phyloP scores from a whole-genome alignment of 2,888 invertebrate species.

The Pseudolycoriella hygida region DNA sequence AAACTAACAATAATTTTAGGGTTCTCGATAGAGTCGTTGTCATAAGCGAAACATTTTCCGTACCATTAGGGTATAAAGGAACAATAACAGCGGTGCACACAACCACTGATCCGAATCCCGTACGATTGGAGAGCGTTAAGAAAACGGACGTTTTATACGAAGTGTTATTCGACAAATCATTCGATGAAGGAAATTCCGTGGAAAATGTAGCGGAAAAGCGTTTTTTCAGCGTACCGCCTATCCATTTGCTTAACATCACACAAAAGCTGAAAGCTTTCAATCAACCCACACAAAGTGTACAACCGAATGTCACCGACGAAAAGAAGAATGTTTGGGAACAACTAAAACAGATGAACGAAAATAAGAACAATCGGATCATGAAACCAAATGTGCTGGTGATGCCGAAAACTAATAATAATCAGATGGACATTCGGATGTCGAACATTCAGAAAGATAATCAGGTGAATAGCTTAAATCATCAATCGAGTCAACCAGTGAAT shows the following conservation, averaged over 20 bases:
- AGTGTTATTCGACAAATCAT: constrained; percentile 62
- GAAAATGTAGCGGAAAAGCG: constrained; percentile 21
- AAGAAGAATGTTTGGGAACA: neutral
- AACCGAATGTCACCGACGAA: too few relatives aligned
- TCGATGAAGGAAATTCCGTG: constrained; percentile 39
- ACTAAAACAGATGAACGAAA: neutral
- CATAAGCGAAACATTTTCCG: constrained; percentile 47
- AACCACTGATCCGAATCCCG: constrained; percentile 24
- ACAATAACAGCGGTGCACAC: constrained; percentile 58
- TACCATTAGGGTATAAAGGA: constrained; percentile 63
- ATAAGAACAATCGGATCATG: neutral
- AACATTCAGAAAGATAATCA: too few relatives aligned
- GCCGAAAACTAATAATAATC: neutral
- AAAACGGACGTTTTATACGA: constrained; percentile 45
- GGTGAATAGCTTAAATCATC: neutral
- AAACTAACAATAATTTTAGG: constrained; percentile 42
- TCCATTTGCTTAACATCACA: constrained; percentile 30
- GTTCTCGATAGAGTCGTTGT: constrained; percentile 76
- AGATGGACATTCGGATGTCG: too few relatives aligned
- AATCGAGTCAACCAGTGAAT: neutral
- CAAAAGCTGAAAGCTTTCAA: constrained; percentile 25
- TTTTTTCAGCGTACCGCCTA: constrained; percentile 29
- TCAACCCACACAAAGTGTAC: neutral
- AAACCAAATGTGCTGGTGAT: neutral
- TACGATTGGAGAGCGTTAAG: constrained; percentile 35